Percentiles rank a stretch among this genome's conserved stretches.
Evolutionary conservation across 2,888 invertebrate genomes (phyloP).

Genomic region (Smittia sp.): DNA sequence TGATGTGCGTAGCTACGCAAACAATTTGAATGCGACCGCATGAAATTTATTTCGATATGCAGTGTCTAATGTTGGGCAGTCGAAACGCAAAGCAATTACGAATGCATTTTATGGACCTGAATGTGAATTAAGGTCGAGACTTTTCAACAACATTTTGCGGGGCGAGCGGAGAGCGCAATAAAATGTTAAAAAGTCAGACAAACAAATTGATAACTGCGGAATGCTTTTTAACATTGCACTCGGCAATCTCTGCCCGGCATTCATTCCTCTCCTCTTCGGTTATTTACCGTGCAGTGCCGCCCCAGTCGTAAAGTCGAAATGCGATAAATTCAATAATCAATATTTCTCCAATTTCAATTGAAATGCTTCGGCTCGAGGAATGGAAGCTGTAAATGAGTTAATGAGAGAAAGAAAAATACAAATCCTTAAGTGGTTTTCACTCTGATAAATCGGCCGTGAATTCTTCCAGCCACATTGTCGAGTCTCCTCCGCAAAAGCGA

Average conservation of each 20-base stretch:
- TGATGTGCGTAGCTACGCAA: background rate
- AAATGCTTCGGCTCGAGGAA: background rate
- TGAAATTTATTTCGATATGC: no score
- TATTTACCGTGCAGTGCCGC: slow-evolving; percentile 37
- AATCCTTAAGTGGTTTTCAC: slow-evolving; percentile 38
- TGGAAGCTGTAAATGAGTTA: slow-evolving; percentile 18
- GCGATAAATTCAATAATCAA: slow-evolving; percentile 41
- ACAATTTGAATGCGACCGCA: background rate
- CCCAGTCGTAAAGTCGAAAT: slow-evolving; percentile 36
- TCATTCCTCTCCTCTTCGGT: slow-evolving; percentile 11
- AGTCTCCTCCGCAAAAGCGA: background rate
- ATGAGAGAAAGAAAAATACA: background rate
- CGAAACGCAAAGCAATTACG: background rate
- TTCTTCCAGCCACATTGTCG: slow-evolving; percentile 10
- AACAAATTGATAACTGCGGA: slow-evolving; percentile 37
- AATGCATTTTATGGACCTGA: slow-evolving; percentile 9
- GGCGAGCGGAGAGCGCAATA: no score
- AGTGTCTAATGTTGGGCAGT: no score
- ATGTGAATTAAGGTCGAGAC: background rate
- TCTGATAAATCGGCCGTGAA: slow-evolving; percentile 3
- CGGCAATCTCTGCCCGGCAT: slow-evolving; percentile 4
- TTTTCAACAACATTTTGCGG: slow-evolving; percentile 21
- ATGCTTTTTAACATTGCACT: slow-evolving; percentile 27
- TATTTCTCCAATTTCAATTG: slow-evolving; percentile 37
- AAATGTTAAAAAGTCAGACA: slow-evolving; percentile 18